Conservation (phyloP, 1,140 invertebrate species). For the Drosophila ficusphila region DNA sequence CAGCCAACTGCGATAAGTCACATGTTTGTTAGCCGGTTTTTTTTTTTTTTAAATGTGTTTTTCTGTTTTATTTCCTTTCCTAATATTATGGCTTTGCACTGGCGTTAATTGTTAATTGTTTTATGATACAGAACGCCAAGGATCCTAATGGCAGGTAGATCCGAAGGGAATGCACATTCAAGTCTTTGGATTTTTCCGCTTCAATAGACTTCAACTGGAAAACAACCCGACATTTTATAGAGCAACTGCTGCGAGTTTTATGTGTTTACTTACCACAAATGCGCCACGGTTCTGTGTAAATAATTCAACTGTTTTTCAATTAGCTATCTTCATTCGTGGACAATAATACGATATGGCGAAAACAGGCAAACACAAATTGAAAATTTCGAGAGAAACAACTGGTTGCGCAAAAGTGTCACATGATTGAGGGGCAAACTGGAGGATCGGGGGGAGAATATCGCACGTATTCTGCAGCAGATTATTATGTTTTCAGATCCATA, state of each 20-base stretch:
- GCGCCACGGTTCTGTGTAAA: background rate
- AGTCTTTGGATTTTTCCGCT: background rate
- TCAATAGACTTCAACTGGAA: background rate
- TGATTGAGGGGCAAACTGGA: background rate
- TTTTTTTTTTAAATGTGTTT: background rate
- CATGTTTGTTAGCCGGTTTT: constrained; percentile 20
- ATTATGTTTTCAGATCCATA: background rate
- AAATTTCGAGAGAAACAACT: constrained; percentile 14
- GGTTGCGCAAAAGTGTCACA: constrained; percentile 10
- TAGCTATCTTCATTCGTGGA: constrained; percentile 3
- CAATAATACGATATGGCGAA: background rate
- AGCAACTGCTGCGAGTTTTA: background rate
- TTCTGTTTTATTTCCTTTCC: constrained; percentile 4
- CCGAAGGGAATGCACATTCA: background rate
- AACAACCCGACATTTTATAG: background rate
- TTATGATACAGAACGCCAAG: constrained; percentile 10
- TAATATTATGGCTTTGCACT: constrained; percentile 39
- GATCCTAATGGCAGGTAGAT: background rate
- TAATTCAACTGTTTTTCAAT: constrained; percentile 17
- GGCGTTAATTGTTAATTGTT: constrained; percentile 25
- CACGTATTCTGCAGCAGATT: background rate
- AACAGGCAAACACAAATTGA: constrained; percentile 2
- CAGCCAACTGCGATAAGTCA: constrained; percentile 45
- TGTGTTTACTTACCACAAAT: constrained; percentile 8
- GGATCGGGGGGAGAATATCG: background rate